Evolutionary conservation across 1,140 invertebrate genomes (phyloP).

Genomic region (Mycetomoellerius zeteki): DNA sequence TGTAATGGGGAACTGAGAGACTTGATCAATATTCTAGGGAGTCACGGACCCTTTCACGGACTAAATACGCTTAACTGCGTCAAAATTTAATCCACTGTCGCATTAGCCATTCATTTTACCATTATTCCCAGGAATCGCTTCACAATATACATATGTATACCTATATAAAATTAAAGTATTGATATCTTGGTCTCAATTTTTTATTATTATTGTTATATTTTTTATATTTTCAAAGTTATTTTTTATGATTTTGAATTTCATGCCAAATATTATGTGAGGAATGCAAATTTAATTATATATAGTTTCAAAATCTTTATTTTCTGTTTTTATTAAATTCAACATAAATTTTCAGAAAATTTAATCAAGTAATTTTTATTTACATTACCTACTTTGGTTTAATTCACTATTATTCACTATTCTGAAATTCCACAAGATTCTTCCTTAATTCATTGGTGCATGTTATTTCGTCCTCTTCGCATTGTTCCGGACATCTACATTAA

Average conservation of each 20-base stretch:
- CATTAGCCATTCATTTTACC: slow-evolving; percentile 24
- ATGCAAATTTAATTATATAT: not conserved
- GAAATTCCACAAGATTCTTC: not conserved
- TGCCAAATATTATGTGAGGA: not conserved
- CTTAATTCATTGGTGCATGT: not conserved
- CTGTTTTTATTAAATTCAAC: not conserved
- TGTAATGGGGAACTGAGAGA: slow-evolving; percentile 36
- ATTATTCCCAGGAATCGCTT: not conserved
- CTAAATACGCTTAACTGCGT: slow-evolving; percentile 27
- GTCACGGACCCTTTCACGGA: slow-evolving; percentile 17
- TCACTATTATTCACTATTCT: not conserved
- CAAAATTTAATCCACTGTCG: slow-evolving; percentile 38
- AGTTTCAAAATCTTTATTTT: not conserved
- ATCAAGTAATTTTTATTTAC: not conserved
- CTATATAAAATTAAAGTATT: not conserved
- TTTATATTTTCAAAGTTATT: not conserved
- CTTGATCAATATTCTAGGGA: slow-evolving; percentile 49
- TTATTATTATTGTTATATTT: not conserved
- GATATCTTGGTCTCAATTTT: not conserved
- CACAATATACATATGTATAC: not conserved
- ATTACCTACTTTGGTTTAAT: slow-evolving; percentile 4
- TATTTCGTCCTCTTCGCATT: not conserved
- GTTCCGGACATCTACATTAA: not conserved
- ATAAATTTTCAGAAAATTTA: not conserved
- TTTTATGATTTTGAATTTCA: not conserved